phyloP scores from a whole-genome alignment of 1,140 invertebrate genomes.

The Penaeus japonicus region DNA sequence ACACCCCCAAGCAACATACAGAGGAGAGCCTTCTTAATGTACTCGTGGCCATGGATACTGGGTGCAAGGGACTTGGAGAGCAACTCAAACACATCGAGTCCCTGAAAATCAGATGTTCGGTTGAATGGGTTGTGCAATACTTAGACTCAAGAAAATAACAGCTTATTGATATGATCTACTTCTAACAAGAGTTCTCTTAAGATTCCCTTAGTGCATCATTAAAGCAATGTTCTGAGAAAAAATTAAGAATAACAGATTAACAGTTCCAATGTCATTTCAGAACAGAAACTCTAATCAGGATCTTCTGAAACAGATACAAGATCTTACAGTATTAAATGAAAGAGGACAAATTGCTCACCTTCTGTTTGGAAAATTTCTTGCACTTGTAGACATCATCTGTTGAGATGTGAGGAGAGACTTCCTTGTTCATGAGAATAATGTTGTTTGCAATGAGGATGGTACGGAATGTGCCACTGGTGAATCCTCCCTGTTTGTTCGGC shows the following conservation, averaged over 20 bases:
- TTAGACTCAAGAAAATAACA: too few species aligned
- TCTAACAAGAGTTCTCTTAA: too few species aligned
- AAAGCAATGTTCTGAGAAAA: too few species aligned
- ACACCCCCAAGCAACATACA: constrained; percentile 94
- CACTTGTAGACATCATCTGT: constrained; percentile 90
- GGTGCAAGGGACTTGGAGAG: constrained; percentile 93
- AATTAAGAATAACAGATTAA: too few species aligned
- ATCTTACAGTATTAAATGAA: too few species aligned
- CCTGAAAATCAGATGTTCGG: constrained; percentile 61
- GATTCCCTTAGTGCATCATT: too few species aligned
- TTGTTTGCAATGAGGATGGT: constrained; percentile 95
- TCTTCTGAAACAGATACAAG: too few species aligned
- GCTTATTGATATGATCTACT: too few species aligned
- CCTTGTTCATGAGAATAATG: constrained; percentile 87
- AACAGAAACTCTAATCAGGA: too few species aligned
- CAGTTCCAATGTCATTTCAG: too few species aligned
- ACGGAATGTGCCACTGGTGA: constrained; percentile 93
- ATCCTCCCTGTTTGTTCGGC: constrained; percentile 91
- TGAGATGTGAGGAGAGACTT: constrained; percentile 77
- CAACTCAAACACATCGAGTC: constrained; percentile 87
- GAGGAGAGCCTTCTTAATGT: constrained; percentile 95
- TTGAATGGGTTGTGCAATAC: too few species aligned
- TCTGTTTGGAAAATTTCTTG: constrained; percentile 82
- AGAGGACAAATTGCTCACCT: constrained; percentile 48
- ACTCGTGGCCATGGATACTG: constrained; percentile 97